Conservation (phyloP, 1,140 invertebrate species). For the Lepidurus arcticus region DNA sequence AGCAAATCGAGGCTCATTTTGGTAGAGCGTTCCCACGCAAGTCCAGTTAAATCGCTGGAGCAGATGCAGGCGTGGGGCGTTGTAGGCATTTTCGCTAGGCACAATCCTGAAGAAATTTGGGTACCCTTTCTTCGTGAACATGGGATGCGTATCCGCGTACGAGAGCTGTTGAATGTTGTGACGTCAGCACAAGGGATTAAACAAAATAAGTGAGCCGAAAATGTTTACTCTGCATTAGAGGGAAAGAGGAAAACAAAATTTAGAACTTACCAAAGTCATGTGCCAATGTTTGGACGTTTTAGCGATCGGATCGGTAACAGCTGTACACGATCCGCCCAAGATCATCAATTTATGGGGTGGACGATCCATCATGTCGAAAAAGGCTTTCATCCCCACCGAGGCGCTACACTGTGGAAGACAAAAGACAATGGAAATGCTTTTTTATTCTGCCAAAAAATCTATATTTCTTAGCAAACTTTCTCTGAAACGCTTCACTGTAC, state of each 20-base stretch:
- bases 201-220: neutral
- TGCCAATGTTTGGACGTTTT: conserved; percentile 96
- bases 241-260: conserved; percentile 7
- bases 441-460: neutral
- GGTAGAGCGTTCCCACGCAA: conserved; percentile 91
- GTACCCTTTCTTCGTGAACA: conserved; percentile 90
- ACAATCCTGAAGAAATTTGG: conserved; percentile 95
- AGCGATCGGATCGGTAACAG: conserved; percentile 94
- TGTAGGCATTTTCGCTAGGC: conserved; percentile 92
- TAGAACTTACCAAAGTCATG: conserved; percentile 71
- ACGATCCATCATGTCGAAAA: conserved; percentile 97
- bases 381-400: conserved; percentile 93
- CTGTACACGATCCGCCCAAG: conserved; percentile 92
- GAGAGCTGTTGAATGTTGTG: conserved; percentile 65
- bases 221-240: neutral
- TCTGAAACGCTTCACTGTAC: too few species aligned
- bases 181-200: neutral
- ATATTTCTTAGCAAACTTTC: too few species aligned
- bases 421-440: conserved; percentile 35
- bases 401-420: conserved; percentile 80
- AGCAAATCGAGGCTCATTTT: conserved; percentile 90
- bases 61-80: conserved; percentile 79
- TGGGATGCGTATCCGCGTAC: conserved; percentile 96
- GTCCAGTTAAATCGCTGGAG: conserved; percentile 94
- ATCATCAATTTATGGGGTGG: conserved; percentile 83